Percentiles rank a stretch among this genome's conserved stretches.
These are phyloP conservation scores for Zaprionus tsacasi DNA, from an alignment of 1,140 invertebrate species.

Conservation along the genomic window DNA sequence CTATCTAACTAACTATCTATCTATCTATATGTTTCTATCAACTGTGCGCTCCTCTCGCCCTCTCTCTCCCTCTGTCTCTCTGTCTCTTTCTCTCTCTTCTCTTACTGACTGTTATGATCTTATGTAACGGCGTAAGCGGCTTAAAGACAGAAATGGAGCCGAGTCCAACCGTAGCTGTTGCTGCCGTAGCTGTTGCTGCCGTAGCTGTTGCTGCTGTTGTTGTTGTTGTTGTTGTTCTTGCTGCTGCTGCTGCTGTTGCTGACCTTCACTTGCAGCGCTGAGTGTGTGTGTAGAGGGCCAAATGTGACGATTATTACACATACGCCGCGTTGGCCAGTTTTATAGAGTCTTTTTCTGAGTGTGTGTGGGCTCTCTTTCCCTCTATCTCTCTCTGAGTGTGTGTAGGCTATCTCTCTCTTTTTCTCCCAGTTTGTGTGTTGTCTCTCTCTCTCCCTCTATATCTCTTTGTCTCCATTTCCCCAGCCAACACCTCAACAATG, in stretches of 20 bases:
- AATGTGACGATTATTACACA: conserved; percentile 15
- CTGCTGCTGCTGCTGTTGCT: neutral
- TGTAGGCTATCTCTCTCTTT: neutral
- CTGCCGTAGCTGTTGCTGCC: neutral
- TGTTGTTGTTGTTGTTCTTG: neutral
- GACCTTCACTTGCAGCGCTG: conserved; percentile 39
- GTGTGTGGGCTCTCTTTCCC: neutral
- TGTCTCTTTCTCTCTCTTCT: neutral
- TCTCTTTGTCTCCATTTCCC: conserved; percentile 34
- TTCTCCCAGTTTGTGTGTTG: neutral
- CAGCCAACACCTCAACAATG: conserved; percentile 44
- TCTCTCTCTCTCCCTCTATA: no score
- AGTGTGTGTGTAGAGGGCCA: neutral
- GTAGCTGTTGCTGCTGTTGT: neutral
- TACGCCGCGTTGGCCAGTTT: conserved; percentile 38
- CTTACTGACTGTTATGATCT: neutral
- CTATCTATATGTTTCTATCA: neutral
- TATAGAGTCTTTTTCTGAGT: neutral
- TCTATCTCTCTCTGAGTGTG: no score
- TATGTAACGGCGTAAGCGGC: conserved; percentile 10
- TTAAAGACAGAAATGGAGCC: neutral
- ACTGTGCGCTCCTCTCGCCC: neutral
- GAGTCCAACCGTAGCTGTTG: neutral
- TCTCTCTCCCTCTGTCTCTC: neutral
- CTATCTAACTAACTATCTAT: neutral